These are phyloP conservation scores for Morone chrysops DNA, from an alignment of 2,113 vertebrate species.

Conservation along the genomic window DNA sequence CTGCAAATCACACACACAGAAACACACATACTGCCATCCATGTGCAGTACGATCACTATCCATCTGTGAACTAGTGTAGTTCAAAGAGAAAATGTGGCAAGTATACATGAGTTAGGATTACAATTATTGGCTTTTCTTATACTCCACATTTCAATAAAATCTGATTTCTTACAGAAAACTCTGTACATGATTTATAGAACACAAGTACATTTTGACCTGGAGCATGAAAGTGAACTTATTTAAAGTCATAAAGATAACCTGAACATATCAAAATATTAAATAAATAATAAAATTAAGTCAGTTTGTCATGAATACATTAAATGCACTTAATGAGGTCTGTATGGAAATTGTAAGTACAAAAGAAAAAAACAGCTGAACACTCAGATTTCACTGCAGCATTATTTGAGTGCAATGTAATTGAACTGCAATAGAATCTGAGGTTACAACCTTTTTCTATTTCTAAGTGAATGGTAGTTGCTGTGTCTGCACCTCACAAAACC, in stretches of 20 bases:
- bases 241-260: not conserved
- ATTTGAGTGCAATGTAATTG: constrained; percentile 23
- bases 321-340: not conserved
- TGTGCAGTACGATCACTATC: not conserved
- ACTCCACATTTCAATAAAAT: not conserved
- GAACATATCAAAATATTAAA: not conserved
- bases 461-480: not conserved
- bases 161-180: not conserved
- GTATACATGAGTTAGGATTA: not conserved
- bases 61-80: not conserved
- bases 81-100: constrained; percentile 7
- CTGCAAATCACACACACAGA: constrained; percentile 20
- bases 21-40: constrained; percentile 9
- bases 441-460: not conserved
- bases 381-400: constrained; percentile 12
- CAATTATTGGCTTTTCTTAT: not conserved
- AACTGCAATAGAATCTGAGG: not conserved
- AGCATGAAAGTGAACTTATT: not conserved
- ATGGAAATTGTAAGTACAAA: not conserved
- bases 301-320: constrained; percentile 14
- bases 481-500: not conserved
- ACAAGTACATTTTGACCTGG: constrained; percentile 1
- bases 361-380: constrained; percentile 19
- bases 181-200: not conserved
- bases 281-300: not conserved